Evolutionary conservation across 2,888 invertebrate genomes (phyloP).

Genomic region (Cephus pygmeus): DNA sequence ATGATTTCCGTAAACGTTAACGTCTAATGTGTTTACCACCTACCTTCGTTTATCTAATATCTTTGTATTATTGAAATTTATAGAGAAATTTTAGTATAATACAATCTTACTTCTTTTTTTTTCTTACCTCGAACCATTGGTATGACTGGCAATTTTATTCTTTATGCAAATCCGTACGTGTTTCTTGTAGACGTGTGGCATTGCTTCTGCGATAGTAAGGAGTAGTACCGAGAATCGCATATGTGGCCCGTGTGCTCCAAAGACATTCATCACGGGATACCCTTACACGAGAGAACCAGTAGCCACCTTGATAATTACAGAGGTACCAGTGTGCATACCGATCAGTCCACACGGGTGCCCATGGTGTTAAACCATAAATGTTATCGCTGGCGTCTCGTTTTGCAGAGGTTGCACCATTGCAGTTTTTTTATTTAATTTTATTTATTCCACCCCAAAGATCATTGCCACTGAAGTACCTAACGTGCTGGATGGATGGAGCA

Average conservation of each 20-base stretch:
- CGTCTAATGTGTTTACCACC: not conserved
- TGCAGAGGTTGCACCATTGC: not conserved
- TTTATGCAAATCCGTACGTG: not conserved
- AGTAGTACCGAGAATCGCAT: not conserved
- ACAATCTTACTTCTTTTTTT: not conserved
- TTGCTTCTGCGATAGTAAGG: not conserved
- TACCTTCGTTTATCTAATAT: not conserved
- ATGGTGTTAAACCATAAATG: not conserved
- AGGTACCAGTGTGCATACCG: slow-evolving; percentile 23
- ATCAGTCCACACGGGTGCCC: not conserved
- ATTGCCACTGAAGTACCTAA: not conserved
- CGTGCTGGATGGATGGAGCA: not conserved
- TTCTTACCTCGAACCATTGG: not conserved
- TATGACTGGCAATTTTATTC: not conserved
- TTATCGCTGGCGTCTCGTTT: not conserved
- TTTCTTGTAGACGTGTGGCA: not conserved
- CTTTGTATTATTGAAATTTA: not conserved
- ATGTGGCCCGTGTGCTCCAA: slow-evolving; percentile 18
- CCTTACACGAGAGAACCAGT: slow-evolving; percentile 28
- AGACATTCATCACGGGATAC: slow-evolving; percentile 30
- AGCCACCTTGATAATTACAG: slow-evolving; percentile 42
- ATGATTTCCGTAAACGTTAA: not conserved
- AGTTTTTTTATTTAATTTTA: not conserved
- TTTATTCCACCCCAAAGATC: not conserved
- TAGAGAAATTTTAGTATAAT: not conserved